Base-by-base conservation (phyloP, 2,888 invertebrate species). In the Boloria selene region DNA sequence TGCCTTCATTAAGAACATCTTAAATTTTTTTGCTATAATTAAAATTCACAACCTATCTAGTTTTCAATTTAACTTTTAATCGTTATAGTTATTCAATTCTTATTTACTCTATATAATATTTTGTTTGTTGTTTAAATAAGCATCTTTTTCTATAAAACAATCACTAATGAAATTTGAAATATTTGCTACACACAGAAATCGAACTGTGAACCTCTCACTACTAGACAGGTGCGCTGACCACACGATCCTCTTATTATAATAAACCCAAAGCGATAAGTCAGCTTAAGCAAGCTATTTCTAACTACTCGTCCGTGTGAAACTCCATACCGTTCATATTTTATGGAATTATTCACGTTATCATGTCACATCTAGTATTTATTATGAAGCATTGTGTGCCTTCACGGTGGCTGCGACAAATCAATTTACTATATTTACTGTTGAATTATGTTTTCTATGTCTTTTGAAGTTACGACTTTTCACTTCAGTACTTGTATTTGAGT, bases 351-450 rank as follows among this genome's bases (percentile, higher is more conserved):
- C 71, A 69, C 73, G 68, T 75, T 77, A 73, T 77, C 76, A 73
- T 72, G 74, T 73, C 76, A 72, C 69, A 74, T 75, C 75, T 73
- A 69, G 72, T 73, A 71, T 74, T 73, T 72, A 72, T 70, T 65
- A 61, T 69, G 69, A 66, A 61, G 67, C 68, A 62, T 60, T 62
- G 65, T 56, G 58, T 62, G 65, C 68, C 65, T 68, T 26, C 67
- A 63, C 63, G 67, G 69, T 69, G 73, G 71, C 69, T 56, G 65
- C 68, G 67, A 72, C 74, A 69, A 74, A 74, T 74, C 72, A 73
- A 73, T 74, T 72, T 64, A 59, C 77, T 73, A 79, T 82, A 87
- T 85, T 87, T 86, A 86, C 83, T 79, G 74, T 85, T 59, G 59
- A 59, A 47, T 59, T 59, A 59, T 59, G 59, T 59, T 59, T 50